Percentiles rank a stretch among this genome's conserved stretches.
Evolutionary conservation across 2,113 vertebrate species (phyloP).

Genomic region (Leptobrachium ailaonicum): DNA sequence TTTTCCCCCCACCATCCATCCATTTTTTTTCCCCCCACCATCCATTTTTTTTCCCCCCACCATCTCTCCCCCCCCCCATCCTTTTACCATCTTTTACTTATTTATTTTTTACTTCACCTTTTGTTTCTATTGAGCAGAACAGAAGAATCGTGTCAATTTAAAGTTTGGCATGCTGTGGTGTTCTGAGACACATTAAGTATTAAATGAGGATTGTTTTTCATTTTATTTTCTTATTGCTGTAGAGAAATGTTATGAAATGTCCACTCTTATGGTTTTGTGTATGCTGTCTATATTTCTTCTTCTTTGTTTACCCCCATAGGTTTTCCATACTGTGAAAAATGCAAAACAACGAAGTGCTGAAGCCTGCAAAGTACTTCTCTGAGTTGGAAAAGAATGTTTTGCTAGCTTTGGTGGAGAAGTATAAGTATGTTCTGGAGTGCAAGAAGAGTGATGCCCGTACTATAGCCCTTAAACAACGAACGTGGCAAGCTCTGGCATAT

Average conservation of each 20-base stretch:
- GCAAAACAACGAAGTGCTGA: slow-evolving; percentile 82
- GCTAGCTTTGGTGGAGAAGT: slow-evolving; percentile 76
- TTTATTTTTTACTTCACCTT: no score
- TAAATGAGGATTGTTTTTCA: no score
- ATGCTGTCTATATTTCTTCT: neutral
- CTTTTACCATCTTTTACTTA: no score
- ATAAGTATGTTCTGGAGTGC: slow-evolving; percentile 78
- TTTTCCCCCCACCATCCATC: neutral
- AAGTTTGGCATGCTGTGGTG: no score
- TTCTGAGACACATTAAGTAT: no score
- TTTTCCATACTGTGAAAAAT: slow-evolving; percentile 71
- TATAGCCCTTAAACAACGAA: slow-evolving; percentile 77
- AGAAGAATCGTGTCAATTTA: no score
- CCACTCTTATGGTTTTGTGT: no score
- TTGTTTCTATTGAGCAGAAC: no score
- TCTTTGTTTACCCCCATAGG: slow-evolving; percentile 61
- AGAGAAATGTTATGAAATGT: no score
- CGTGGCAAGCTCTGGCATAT: slow-evolving; percentile 76
- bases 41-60: neutral
- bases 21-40: neutral
- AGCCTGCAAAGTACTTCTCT: slow-evolving; percentile 81
- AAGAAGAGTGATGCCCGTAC: slow-evolving; percentile 78
- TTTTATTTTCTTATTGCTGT: no score
- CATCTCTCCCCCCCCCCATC: no score
- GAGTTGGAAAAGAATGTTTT: slow-evolving; percentile 79